These are phyloP conservation scores for Bovichtus diacanthus DNA, from an alignment of 2,797 vertebrate genomes.

Conservation along the genomic window DNA sequence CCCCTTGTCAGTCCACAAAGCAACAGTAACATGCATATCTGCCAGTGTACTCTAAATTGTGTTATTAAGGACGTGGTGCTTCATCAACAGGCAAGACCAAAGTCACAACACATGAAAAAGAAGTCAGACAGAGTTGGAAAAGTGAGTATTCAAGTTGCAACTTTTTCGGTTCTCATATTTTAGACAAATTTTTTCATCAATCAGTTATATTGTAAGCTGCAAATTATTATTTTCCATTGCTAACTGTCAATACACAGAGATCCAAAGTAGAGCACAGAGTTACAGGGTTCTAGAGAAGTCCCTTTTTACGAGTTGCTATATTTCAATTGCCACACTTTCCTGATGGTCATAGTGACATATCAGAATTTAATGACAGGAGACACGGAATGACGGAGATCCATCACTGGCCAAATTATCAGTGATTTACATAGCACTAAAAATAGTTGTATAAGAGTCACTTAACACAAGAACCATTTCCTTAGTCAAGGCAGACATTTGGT, in stretches of 20 bases:
- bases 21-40: neutral
- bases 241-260: constrained; percentile 24
- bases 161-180: constrained; percentile 13
- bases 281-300: constrained; percentile 62
- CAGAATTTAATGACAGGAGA: constrained; percentile 90
- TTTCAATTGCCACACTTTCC: constrained; percentile 81
- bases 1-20: neutral
- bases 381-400: constrained; percentile 79
- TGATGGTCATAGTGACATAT: constrained; percentile 88
- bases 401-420: constrained; percentile 85
- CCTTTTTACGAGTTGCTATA: constrained; percentile 80
- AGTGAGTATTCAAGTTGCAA: constrained; percentile 57
- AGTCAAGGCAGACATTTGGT: constrained; percentile 84
- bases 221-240: constrained; percentile 7
- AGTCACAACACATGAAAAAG: constrained; percentile 31
- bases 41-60: neutral
- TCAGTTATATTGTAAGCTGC: neutral
- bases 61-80: constrained; percentile 36
- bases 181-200: neutral
- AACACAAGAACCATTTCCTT: constrained; percentile 88
- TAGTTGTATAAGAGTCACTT: constrained; percentile 89
- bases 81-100: constrained; percentile 63
- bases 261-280: constrained; percentile 42
- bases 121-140: constrained; percentile 60
- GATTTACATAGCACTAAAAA: constrained; percentile 92